A percentile compares a stretch with the other conserved stretches of the same genome.
Evolutionary conservation across 2,113 vertebrate species (phyloP).

Genomic region (Mormyrus lacerda): DNA sequence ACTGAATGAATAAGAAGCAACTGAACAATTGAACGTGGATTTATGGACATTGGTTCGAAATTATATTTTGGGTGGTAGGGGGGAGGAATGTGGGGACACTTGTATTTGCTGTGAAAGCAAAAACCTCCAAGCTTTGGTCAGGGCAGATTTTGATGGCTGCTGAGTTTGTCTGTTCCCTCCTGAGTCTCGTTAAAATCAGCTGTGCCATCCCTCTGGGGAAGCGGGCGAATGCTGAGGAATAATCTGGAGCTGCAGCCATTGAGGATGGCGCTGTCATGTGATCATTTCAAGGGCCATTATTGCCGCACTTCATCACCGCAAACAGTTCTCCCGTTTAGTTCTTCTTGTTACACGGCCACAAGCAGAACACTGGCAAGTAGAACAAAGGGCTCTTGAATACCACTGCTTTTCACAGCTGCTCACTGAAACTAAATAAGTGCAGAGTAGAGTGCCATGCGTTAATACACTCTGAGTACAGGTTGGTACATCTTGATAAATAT

Average conservation of each 20-base stretch:
- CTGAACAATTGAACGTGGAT: background rate
- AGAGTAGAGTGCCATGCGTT: background rate
- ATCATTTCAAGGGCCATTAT: background rate
- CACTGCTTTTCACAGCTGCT: background rate
- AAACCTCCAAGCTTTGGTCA: background rate
- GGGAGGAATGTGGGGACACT: background rate
- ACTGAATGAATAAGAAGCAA: background rate
- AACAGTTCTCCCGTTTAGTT: background rate
- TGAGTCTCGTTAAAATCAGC: constrained; percentile 3
- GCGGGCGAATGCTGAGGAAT: background rate
- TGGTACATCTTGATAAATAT: constrained; percentile 7
- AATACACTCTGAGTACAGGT: background rate
- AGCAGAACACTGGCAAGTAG: background rate
- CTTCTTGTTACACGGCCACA: background rate
- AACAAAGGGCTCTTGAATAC: background rate
- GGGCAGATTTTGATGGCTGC: background rate
- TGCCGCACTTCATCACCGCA: background rate
- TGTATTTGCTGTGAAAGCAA: background rate
- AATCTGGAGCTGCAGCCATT: background rate
- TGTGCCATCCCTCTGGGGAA: background rate
- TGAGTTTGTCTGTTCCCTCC: background rate
- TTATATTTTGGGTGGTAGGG: background rate
- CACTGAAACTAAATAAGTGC: background rate
- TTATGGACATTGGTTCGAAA: background rate
- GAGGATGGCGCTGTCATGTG: background rate